Conservation (phyloP, 2,888 invertebrate genomes). For the Frankliniella fusca region DNA sequence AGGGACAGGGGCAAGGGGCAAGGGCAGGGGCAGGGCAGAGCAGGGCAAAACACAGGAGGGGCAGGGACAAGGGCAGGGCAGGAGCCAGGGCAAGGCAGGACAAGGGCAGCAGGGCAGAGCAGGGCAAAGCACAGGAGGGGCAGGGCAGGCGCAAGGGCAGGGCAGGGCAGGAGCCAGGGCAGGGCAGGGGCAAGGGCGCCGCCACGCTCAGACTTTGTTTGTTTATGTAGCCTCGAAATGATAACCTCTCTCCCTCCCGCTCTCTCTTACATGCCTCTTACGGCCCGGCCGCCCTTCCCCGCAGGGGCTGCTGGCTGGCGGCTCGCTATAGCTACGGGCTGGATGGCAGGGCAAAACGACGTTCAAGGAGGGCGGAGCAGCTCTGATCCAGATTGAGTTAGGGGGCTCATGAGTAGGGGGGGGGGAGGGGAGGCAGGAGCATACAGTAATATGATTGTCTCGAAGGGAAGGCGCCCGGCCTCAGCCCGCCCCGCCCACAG, state of each 20-base stretch:
- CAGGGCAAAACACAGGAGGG: too few relatives aligned
- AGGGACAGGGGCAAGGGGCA: background rate
- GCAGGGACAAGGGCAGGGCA: background rate
- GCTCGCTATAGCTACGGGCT: too few relatives aligned
- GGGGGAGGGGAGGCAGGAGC: background rate
- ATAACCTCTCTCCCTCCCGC: background rate
- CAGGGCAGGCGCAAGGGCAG: background rate
- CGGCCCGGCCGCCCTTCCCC: too few relatives aligned
- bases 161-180: too few relatives aligned
- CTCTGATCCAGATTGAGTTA: constrained; percentile 4
- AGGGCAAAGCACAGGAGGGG: too few relatives aligned
- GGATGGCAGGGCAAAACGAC: background rate
- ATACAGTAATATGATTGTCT: background rate
- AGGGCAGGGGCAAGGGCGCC: background rate
- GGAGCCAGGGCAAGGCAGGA: too few relatives aligned
- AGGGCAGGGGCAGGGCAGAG: too few relatives aligned
- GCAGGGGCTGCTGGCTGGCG: too few relatives aligned
- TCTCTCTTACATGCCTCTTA: too few relatives aligned
- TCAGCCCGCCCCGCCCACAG: background rate
- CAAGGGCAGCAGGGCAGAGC: background rate
- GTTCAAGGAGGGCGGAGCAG: background rate
- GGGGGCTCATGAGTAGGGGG: background rate
- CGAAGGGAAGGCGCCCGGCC: background rate
- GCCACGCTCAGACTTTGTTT: background rate
- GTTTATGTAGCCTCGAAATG: constrained; percentile 7